A percentile compares a stretch with the other conserved stretches of the same genome.
Conservation (phyloP, 2,888 invertebrate genomes). For the Lepas anatifera region DNA sequence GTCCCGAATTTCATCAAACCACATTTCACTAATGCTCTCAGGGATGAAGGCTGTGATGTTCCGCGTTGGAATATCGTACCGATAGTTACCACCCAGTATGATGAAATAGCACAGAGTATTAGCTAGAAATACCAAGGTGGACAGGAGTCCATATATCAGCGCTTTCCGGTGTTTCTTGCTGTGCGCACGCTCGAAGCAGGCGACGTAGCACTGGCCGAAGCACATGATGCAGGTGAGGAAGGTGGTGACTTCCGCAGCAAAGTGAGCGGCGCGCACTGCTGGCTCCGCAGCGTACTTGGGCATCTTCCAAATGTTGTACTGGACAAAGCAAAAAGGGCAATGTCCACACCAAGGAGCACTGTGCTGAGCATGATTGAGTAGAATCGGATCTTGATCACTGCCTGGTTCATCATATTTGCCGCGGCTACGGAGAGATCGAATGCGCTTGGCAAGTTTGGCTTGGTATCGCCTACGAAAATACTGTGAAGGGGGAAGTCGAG, state of each 20-base stretch:
- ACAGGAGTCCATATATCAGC: neutral
- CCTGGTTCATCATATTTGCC: neutral
- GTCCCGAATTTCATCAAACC: neutral
- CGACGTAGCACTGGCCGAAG: slow-evolving; percentile 2
- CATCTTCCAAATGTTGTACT: neutral
- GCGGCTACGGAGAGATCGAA: too few species aligned
- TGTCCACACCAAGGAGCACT: neutral
- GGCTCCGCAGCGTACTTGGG: neutral
- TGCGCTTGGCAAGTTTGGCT: too few species aligned
- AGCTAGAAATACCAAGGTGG: neutral
- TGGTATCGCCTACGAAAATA: too few species aligned
- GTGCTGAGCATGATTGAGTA: neutral
- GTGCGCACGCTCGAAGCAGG: neutral
- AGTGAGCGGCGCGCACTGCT: neutral
- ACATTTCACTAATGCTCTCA: neutral
- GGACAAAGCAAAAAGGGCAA: neutral
- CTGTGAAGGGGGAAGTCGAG: too few species aligned
- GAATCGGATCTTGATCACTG: neutral
- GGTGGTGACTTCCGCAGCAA: neutral
- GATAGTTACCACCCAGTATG: neutral
- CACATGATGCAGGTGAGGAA: slow-evolving; percentile 5
- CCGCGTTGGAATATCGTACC: neutral
- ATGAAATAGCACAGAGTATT: neutral
- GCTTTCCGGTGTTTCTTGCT: neutral
- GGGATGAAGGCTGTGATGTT: neutral